A percentile compares a stretch with the other conserved stretches of the same genome.
phyloP scores from a whole-genome alignment of 2,113 vertebrate genomes.

The Gracilinanus agilis region DNA sequence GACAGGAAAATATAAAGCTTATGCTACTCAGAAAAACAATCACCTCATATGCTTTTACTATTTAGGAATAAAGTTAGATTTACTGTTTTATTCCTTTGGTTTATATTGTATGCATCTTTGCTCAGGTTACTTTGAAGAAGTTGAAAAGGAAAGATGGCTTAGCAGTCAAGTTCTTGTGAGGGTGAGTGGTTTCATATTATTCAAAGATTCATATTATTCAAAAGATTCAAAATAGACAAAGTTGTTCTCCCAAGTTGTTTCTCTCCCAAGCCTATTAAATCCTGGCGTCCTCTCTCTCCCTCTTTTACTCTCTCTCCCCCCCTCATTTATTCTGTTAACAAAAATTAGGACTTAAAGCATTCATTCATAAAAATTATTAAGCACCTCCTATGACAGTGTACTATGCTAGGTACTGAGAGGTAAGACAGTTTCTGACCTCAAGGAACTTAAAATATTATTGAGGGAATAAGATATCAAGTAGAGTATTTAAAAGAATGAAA shows the following conservation, averaged over 20 bases:
- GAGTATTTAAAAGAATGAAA: no score
- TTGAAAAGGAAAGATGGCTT: slow-evolving; percentile 39
- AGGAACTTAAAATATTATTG: no score
- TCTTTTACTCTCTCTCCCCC: no score
- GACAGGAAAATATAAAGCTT: slow-evolving; percentile 16
- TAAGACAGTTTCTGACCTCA: no score
- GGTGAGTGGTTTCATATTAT: neutral
- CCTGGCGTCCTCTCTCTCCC: neutral
- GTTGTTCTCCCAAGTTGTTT: slow-evolving; percentile 43
- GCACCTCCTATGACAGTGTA: no score
- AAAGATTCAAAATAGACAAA: neutral
- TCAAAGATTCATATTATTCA: no score
- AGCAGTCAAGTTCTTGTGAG: slow-evolving; percentile 1
- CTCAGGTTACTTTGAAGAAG: slow-evolving; percentile 34
- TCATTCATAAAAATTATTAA: no score
- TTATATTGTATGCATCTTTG: slow-evolving; percentile 9
- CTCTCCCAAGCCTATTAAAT: neutral
- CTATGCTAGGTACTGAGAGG: no score
- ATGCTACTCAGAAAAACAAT: slow-evolving; percentile 17
- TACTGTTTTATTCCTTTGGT: slow-evolving; percentile 14
- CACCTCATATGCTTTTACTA: neutral
- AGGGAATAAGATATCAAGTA: no score
- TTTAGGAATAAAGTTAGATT: slow-evolving; percentile 23
- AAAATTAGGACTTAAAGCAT: neutral
- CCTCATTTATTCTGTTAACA: slow-evolving; percentile 3